These are phyloP conservation scores for Sorex fumeus DNA, from an alignment of 2,113 vertebrate species.

Conservation along the genomic window DNA sequence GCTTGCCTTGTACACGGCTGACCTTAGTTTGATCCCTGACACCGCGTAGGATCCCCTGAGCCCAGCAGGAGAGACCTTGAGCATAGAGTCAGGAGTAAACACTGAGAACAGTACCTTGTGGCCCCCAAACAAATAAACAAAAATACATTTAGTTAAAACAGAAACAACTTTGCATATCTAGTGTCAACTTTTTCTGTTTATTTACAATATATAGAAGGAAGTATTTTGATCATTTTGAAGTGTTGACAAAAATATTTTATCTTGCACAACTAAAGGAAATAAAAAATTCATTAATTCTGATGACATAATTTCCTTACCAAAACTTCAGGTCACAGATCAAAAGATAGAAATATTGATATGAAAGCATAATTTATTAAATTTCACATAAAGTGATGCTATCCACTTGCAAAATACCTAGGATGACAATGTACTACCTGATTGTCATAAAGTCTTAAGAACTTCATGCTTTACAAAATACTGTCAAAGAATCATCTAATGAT, in stretches of 20 bases:
- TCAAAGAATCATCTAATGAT: constrained; percentile 7
- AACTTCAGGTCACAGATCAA: background rate
- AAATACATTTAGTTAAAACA: background rate
- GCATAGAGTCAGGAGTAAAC: too few species aligned
- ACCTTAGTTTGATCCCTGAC: too few species aligned
- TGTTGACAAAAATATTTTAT: constrained; percentile 9
- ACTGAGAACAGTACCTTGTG: too few species aligned
- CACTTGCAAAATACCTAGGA: background rate
- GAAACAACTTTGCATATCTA: background rate
- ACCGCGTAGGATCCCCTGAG: too few species aligned
- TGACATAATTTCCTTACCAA: background rate
- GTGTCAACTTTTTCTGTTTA: constrained; percentile 1
- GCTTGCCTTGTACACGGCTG: too few species aligned
- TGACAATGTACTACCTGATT: background rate
- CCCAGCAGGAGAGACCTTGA: too few species aligned
- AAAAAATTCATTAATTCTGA: constrained; percentile 14
- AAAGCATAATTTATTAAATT: background rate
- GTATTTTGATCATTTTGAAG: background rate
- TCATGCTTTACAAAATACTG: constrained; percentile 21
- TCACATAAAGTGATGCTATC: background rate
- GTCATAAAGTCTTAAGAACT: constrained; percentile 27
- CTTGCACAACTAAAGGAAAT: background rate
- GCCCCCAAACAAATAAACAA: too few species aligned
- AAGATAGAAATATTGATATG: background rate
- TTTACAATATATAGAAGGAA: background rate